Evolutionary conservation across 2,797 vertebrate species (phyloP).

Genomic region (Intellagama lesueurii): DNA sequence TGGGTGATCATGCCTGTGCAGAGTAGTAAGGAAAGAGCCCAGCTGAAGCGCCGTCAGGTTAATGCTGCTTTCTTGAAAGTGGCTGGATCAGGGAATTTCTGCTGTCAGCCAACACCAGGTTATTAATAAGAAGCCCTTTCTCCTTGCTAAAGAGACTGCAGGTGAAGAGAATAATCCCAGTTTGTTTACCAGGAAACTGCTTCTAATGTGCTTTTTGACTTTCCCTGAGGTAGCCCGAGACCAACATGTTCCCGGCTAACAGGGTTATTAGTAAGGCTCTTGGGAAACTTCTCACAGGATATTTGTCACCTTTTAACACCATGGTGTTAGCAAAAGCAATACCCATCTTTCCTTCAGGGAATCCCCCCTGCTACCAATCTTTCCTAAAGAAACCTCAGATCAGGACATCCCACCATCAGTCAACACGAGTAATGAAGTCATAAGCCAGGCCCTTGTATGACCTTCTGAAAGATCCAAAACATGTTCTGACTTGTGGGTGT

Average conservation of each 20-base stretch:
- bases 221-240: not conserved
- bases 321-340: fast-evolving
- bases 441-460: not conserved
- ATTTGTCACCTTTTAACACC: not conserved
- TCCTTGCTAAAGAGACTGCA: constrained; percentile 1
- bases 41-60: constrained; percentile 25
- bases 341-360: not conserved
- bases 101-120: not conserved
- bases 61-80: not conserved
- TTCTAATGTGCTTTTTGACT: not conserved
- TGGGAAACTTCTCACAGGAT: not conserved
- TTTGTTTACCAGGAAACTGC: not conserved
- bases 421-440: not conserved
- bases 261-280: constrained; percentile 15
- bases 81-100: constrained; percentile 40
- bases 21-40: not conserved
- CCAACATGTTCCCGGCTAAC: constrained; percentile 5
- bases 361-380: not conserved
- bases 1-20: not conserved
- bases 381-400: not conserved
- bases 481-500: fast-evolving
- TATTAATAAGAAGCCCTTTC: not conserved
- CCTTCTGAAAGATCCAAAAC: not conserved
- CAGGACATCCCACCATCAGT: not conserved
- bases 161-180: not conserved